Evolutionary conservation across 2,113 vertebrate species (phyloP), one percentile per base, ranked within the genome.

Genomic region (Micronycteris hirsuta): DNA sequence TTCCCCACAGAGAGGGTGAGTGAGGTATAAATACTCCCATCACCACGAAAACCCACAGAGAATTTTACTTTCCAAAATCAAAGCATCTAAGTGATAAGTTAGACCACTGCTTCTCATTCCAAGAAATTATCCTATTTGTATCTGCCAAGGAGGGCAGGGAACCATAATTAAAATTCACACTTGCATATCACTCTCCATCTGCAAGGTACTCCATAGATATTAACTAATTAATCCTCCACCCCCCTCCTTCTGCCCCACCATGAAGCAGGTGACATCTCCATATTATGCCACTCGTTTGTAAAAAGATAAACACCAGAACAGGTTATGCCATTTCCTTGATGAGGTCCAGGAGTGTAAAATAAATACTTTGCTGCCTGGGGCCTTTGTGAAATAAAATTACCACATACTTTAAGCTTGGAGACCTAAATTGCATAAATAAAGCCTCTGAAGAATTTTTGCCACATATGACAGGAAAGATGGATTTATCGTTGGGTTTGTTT

Each of bases 361-460:
- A 96, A 93, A 96, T 82, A 97, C 83, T 94, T 84, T 52, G 22
- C 56, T 89, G 89, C 93, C 96, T 94, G 86, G 83, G 89, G 95
- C 93, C 52, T 96, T 95, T 93, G 89, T 91, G 97, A 96, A 95
- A 95, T 93, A 94, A 96, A 97, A 97, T 96, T 85, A 89, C 86
- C 96, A 95, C 80, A 36, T 68, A 89, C 68, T 94, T 95, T 58
- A 68, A 93, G 86, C 49, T 78, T 89, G 76, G 73, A 94, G 92
- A 67, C 96, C 49, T 89, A 94, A 86, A 86, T 93, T 87, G 89
- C 95, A 86, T 94, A 94, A 97, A 95, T 94, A 94, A 96, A 89
- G 61, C 74, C 89, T 63, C 78, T 54, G 89, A 93, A 95, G 86
- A 56, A 63, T 89, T 93, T 97, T 74, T 86, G 83, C 94, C 86